Percentiles rank a stretch among this genome's conserved stretches.
phyloP scores from a whole-genome alignment of 2,113 vertebrate genomes.

The Toxotes chatareus region DNA sequence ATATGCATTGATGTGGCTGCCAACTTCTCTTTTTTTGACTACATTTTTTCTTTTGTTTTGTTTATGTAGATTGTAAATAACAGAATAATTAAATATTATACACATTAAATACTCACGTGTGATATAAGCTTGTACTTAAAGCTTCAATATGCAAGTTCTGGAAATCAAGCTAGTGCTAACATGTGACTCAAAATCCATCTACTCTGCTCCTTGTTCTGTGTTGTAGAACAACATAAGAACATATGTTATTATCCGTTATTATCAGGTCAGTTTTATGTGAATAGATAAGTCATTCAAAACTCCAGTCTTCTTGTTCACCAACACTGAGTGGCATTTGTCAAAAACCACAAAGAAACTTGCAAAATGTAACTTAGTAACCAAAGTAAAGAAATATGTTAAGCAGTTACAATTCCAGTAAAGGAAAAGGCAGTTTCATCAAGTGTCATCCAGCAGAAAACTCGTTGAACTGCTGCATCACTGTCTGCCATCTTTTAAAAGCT shows the following conservation, averaged over 20 bases:
- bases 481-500: background rate
- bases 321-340: background rate
- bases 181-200: background rate
- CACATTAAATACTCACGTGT: too few relatives aligned
- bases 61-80: too few relatives aligned
- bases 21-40: too few relatives aligned
- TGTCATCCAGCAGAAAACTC: background rate
- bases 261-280: too few relatives aligned
- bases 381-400: background rate
- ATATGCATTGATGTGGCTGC: background rate
- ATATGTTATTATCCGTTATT: too few relatives aligned
- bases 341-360: background rate
- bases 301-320: background rate
- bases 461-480: background rate
- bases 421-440: background rate
- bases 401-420: background rate
- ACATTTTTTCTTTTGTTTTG: too few relatives aligned
- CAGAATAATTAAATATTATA: too few relatives aligned
- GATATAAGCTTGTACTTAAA: too few relatives aligned
- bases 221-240: too few relatives aligned
- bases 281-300: too few relatives aligned
- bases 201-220: background rate
- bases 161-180: too few relatives aligned
- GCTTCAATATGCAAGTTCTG: too few relatives aligned
- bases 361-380: background rate